A percentile compares a stretch with the other conserved stretches of the same genome.
Conservation (phyloP, 2,888 invertebrate species). For the Portevinia maculata region DNA sequence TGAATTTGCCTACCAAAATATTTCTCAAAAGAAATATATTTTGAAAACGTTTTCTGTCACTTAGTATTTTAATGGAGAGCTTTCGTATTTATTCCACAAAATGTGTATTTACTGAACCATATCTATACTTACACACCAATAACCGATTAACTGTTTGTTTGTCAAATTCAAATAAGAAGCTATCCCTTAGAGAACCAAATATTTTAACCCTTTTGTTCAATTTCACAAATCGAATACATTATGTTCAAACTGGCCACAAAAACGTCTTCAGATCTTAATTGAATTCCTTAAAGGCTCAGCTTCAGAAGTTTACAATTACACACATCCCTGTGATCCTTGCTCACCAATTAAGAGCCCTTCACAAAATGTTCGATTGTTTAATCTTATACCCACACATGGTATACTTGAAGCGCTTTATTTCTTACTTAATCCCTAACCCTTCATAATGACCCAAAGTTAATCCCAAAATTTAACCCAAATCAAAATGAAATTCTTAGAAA, state of each 20-base stretch:
- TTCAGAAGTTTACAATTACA: conserved; percentile 40
- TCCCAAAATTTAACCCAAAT: conserved; percentile 70
- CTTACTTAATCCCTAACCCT: conserved; percentile 49
- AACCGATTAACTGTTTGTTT: background rate
- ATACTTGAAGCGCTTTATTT: conserved; percentile 21
- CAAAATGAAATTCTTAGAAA: conserved; percentile 69
- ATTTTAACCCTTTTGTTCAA: conserved; percentile 29
- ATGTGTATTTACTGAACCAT: background rate
- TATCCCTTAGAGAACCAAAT: background rate
- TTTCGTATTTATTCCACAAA: too few species aligned
- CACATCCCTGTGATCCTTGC: conserved; percentile 15
- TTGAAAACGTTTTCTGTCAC: too few species aligned
- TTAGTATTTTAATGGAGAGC: too few species aligned
- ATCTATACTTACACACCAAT: background rate
- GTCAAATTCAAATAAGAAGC: conserved; percentile 12
- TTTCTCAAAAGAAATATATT: too few species aligned
- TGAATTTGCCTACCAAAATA: too few species aligned
- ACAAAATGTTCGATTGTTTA: conserved; percentile 60
- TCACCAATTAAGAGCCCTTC: conserved; percentile 33
- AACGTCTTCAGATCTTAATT: conserved; percentile 54
- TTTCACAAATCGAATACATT: conserved; percentile 35
- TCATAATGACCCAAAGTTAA: conserved; percentile 56
- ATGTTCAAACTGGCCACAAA: conserved; percentile 18
- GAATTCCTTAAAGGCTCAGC: conserved; percentile 41
- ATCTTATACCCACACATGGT: conserved; percentile 39